Percentiles rank a stretch among this genome's conserved stretches.
Conservation (phyloP, 2,113 vertebrate genomes). For the Passer montanus region DNA sequence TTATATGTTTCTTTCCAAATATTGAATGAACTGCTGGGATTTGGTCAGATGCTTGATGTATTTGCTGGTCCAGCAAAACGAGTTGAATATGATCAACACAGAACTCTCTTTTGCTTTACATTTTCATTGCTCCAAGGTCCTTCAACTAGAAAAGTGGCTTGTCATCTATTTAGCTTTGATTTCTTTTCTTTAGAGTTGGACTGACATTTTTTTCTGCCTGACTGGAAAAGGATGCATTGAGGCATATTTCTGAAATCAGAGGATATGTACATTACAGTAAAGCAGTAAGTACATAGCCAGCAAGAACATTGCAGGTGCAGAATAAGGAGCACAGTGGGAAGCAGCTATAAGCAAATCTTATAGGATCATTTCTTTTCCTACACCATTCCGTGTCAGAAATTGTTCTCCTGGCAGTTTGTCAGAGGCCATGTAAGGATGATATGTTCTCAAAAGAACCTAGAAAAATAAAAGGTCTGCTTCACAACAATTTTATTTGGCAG, state of each 20-base stretch:
- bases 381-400: background rate
- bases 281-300: background rate
- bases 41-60: background rate
- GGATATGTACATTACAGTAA: background rate
- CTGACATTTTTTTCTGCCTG: conserved; percentile 12
- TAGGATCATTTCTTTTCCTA: conserved; percentile 1
- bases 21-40: background rate
- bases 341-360: background rate
- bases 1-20: conserved; percentile 41
- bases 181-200: background rate
- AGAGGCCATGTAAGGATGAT: background rate
- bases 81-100: background rate
- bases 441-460: background rate
- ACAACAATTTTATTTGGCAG: background rate
- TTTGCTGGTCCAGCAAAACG: conserved; percentile 9
- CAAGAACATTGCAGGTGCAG: background rate
- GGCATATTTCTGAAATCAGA: background rate
- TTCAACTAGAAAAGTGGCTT: background rate
- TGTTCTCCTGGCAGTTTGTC: background rate
- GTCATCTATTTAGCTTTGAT: conserved; percentile 4
- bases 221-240: background rate
- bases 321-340: conserved; percentile 8
- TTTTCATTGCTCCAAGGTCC: background rate
- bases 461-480: background rate
- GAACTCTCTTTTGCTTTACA: background rate